Conservation (phyloP, 2,888 invertebrate species). For the Crematogaster levior region DNA sequence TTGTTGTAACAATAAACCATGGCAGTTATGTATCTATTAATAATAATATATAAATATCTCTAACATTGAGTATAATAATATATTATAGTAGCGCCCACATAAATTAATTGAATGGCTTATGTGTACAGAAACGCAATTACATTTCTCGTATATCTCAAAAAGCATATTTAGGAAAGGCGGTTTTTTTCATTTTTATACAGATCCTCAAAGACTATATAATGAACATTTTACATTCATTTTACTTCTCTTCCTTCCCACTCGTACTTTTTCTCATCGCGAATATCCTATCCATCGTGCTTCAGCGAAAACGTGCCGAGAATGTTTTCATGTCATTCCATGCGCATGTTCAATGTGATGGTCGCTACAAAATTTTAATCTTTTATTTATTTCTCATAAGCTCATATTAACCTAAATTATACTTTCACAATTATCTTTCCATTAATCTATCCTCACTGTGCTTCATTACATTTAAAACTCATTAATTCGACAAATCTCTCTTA, state of each 20-base stretch:
- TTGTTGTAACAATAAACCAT: neutral
- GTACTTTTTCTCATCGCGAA: slow-evolving; percentile 21
- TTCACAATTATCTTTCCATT: neutral
- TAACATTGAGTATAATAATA: neutral
- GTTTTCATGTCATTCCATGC: neutral
- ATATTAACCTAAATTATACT: neutral
- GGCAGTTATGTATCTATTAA: neutral
- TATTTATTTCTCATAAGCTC: slow-evolving; percentile 6
- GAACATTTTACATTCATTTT: slow-evolving; percentile 26
- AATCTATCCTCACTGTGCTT: neutral
- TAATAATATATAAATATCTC: neutral
- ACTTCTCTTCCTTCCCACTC: neutral
- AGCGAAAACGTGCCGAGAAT: slow-evolving; percentile 28
- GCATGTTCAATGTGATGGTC: neutral
- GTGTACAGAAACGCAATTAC: neutral
- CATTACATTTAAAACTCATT: neutral
- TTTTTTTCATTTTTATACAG: neutral
- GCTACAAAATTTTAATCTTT: slow-evolving; percentile 9
- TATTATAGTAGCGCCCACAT: neutral
- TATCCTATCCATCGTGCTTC: slow-evolving; percentile 6
- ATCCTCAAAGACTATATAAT: neutral
- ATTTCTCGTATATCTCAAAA: neutral
- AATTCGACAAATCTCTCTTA: neutral
- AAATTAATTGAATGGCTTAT: neutral
- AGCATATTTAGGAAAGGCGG: neutral